Evolutionary conservation across 2,797 vertebrate genomes (phyloP), one percentile per base, ranked within the genome.

Genomic region (Neoniphon sammara): DNA sequence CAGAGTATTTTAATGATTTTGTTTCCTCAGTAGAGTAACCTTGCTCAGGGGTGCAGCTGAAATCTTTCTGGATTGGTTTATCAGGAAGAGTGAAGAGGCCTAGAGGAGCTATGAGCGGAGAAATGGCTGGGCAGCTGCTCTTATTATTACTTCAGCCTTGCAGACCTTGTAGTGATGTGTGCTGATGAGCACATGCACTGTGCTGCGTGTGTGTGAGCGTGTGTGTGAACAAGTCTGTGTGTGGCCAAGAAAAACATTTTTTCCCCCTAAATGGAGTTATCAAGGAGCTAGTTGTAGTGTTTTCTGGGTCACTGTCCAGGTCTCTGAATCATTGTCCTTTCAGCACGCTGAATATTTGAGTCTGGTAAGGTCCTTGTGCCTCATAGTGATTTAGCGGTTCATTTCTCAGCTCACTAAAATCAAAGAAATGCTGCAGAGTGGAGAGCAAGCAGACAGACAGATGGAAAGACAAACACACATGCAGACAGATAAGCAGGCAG

Each of bases 341-440:
- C 50, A 78, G 56, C 65, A 60, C n/a, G 15, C 12, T 56, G 31
- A 70, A 71, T 65, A 78, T 71, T 63, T 69, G 50, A 21, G 27
- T 69, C 52, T 57, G 47, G 10, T 60, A 21, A 71, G 17, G 70
- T 69, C 44, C 39, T 44, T 49, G 18, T 34, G 30, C n/a, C 15
- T 72, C 36, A 36, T 70, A 84, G 77, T 68, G 78, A 86, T 79
- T 39, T 44, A 50, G 42, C 15, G 34, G 57, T 62, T 53, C 70
- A 44, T 25, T 66, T 63, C 65, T 62, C 25, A 65, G 47, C 36
- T 60, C 42, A 63, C 5, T 36, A 4, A 27, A 74, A 67, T 75
- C 50, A 59, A 70, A 71, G 7, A 7, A 53, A 52, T 10, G 15
- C 30, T 46, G 1, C 4, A 60, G 42, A 63, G 39, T n/a, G 55